Evolutionary conservation across 2,113 vertebrate species (phyloP).

Genomic region (Jaculus jaculus): DNA sequence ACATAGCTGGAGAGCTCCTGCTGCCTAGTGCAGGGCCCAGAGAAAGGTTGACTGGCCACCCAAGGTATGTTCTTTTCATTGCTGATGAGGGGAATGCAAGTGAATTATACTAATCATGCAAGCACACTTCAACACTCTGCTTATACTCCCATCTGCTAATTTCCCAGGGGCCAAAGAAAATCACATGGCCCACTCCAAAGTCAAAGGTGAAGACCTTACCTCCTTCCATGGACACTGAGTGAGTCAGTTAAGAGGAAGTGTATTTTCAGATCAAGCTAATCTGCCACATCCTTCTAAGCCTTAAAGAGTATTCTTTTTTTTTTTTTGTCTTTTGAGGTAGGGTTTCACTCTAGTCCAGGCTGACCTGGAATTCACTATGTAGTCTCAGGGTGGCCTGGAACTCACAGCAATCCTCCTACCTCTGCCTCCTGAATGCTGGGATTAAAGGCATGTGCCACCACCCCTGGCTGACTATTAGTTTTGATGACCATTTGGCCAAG

Average conservation of each 20-base stretch:
- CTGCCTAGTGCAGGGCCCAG: neutral
- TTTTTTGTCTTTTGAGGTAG: too few relatives aligned
- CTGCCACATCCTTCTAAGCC: neutral
- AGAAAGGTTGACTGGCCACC: neutral
- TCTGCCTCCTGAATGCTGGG: too few relatives aligned
- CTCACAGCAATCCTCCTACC: too few relatives aligned
- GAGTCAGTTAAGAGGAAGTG: neutral
- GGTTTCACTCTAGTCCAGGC: too few relatives aligned
- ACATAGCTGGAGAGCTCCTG: too few relatives aligned
- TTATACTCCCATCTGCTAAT: neutral
- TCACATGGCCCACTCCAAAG: neutral
- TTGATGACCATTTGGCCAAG: neutral
- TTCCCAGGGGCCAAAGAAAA: neutral
- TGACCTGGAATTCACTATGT: too few relatives aligned
- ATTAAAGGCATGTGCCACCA: too few relatives aligned
- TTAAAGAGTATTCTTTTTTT: too few relatives aligned
- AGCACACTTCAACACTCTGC: neutral
- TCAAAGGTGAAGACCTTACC: neutral
- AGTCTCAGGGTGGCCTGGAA: too few relatives aligned
- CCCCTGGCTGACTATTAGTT: neutral
- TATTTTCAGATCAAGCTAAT: neutral
- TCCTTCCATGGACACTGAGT: neutral
- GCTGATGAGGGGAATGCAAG: neutral
- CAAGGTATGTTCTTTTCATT: neutral
- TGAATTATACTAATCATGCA: neutral